These are phyloP conservation scores for Pogonocichla stellata DNA, from an alignment of 2,113 vertebrate species.

Conservation along the genomic window DNA sequence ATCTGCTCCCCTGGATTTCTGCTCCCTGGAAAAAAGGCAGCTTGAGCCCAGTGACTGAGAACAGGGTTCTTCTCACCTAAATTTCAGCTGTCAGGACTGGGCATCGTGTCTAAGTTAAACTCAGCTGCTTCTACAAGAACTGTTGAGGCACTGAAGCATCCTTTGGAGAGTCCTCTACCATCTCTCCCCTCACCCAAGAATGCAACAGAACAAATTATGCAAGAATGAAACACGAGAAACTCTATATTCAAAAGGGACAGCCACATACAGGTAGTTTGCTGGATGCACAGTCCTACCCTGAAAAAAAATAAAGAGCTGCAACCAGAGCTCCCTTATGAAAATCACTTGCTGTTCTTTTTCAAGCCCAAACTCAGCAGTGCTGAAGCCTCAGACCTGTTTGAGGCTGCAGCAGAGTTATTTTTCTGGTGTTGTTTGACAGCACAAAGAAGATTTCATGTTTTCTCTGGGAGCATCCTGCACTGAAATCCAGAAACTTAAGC, in stretches of 20 bases:
- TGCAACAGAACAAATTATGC: neutral
- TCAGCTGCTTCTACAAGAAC: neutral
- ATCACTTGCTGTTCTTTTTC: neutral
- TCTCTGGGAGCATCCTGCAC: neutral
- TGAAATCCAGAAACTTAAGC: neutral
- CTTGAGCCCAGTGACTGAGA: neutral
- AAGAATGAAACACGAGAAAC: neutral
- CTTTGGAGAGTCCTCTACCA: neutral
- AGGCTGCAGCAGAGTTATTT: neutral
- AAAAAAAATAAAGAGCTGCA: neutral
- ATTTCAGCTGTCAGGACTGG: neutral
- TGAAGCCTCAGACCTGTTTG: neutral
- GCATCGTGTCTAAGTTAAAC: neutral
- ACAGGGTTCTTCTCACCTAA: neutral
- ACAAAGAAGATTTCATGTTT: slow-evolving; percentile 13
- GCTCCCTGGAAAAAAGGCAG: neutral
- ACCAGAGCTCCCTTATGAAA: neutral
- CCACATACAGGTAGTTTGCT: neutral
- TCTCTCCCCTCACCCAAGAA: neutral
- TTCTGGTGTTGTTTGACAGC: neutral
- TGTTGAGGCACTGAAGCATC: neutral
- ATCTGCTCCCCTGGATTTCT: neutral
- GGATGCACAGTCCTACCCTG: neutral
- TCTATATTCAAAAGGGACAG: neutral
- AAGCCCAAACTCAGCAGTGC: neutral